Base-by-base conservation (phyloP, 2,888 invertebrate species). In the Nysson spinosus region DNA sequence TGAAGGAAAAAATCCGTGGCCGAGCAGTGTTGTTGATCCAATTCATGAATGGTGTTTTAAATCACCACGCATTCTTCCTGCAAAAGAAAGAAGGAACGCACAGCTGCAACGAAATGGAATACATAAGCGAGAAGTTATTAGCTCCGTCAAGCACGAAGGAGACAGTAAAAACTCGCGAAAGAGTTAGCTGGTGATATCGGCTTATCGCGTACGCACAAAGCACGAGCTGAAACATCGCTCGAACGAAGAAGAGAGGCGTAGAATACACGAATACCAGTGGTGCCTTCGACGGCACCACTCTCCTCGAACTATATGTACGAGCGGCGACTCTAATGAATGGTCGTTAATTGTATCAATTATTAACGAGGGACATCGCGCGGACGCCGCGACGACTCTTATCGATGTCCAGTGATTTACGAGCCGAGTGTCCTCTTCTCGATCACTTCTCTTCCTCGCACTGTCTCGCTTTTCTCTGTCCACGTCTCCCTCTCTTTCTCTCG, bases 331-430 rank as follows among this genome's bases (percentile, higher is more conserved):
- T 83, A 83, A 85, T 80, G 81, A 85, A 83, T 82, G 80, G 69
- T 73, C 77, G 79, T 83, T 85, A 85, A 85, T 85, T 85, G 83
- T 83, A 83, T 85, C 82, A 83, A 84, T 84, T 83, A 84, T 85
- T 82, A 84, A 83, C 80, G 82, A 82, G 80, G 80, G 78, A 81
- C 73, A 76, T 78, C 68, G 73, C 75, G 67, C 74, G 68, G 46
- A 68, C 77, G 65, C 69, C 66, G 67, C 79, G 73, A 75, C 72
- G 64, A 78, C 72, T 77, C 80, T 84, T 85, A 84, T 84, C 84
- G 83, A 80, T 81, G 75, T 70, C 55, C 72, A 68, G 72, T 85
- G 83, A 85, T 84, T 86, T 82, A 84, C 81, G 82, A 77, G 66
- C 34, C 65, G 37, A 42, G 35, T 20, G 34, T 56, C 47, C 61